Percentiles rank a stretch among this genome's conserved stretches.
Evolutionary conservation across 2,888 invertebrate species (phyloP).

Genomic region (Masnerella sp.): DNA sequence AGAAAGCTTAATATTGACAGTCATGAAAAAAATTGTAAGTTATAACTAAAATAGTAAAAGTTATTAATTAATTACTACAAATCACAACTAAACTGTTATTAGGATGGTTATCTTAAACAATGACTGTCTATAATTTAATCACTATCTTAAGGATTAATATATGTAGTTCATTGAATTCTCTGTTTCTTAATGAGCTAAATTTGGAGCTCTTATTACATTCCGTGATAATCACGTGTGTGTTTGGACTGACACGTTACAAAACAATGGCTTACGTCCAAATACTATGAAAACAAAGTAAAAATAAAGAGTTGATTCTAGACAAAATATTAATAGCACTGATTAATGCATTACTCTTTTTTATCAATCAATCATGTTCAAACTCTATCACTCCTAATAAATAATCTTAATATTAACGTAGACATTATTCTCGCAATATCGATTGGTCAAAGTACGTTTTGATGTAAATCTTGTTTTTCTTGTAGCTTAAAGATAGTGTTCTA

Average conservation of each 20-base stretch:
- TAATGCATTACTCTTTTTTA: neutral
- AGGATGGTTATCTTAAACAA: too few species aligned
- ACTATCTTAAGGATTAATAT: neutral
- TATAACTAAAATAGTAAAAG: too few species aligned
- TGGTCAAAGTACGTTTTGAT: constrained; percentile 31
- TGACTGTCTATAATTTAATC: too few species aligned
- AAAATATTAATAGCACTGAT: neutral
- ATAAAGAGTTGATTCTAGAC: neutral
- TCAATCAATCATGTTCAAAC: too few species aligned
- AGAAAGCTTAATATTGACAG: too few species aligned
- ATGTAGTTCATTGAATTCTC: constrained; percentile 1
- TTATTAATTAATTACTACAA: too few species aligned
- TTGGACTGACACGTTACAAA: constrained; percentile 33
- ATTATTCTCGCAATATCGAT: constrained; percentile 9
- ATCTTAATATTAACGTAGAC: neutral
- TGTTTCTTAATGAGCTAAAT: constrained; percentile 40
- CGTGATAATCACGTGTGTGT: constrained; percentile 23
- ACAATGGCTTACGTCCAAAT: constrained; percentile 39
- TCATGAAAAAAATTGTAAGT: too few species aligned
- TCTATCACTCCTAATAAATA: too few species aligned
- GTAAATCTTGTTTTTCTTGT: constrained; percentile 18
- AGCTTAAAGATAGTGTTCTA: neutral
- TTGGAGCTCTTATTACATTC: constrained; percentile 14
- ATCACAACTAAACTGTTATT: too few species aligned
- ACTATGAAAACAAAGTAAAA: constrained; percentile 25